These are phyloP conservation scores for Drosophila teissieri DNA, from an alignment of 1,140 invertebrate genomes.

Conservation along the genomic window DNA sequence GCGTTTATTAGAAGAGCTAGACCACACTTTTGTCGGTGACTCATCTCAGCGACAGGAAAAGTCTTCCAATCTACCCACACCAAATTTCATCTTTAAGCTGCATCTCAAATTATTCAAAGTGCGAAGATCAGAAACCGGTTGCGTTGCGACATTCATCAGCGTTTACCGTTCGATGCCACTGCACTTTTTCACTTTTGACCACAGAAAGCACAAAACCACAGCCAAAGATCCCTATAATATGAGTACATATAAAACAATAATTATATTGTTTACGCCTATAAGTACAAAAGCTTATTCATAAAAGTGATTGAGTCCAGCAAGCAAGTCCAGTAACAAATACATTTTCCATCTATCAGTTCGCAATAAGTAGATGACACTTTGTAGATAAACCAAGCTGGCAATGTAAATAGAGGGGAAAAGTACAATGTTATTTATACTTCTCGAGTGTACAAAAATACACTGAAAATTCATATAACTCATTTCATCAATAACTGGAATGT, in stretches of 20 bases:
- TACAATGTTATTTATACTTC: not conserved
- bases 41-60: slow-evolving; percentile 25
- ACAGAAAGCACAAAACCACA: not conserved
- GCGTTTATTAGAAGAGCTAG: slow-evolving; percentile 36
- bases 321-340: not conserved
- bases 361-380: not conserved
- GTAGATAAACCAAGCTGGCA: not conserved
- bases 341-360: not conserved
- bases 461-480: not conserved
- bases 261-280: too few species aligned
- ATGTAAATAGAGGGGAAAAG: not conserved
- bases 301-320: too few species aligned
- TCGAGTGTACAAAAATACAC: too few species aligned
- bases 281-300: too few species aligned
- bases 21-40: slow-evolving; percentile 13
- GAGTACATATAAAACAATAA: too few species aligned
- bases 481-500: not conserved
- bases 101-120: slow-evolving; percentile 17
- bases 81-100: slow-evolving; percentile 19
- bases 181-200: slow-evolving; percentile 11
- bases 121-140: slow-evolving; percentile 58
- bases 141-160: slow-evolving; percentile 36
- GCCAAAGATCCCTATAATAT: too few species aligned
- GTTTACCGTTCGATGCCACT: slow-evolving; percentile 37
- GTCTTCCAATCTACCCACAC: slow-evolving; percentile 22